Evolutionary conservation across 2,888 invertebrate genomes (phyloP).

Genomic region (Hanleya hanleyi): DNA sequence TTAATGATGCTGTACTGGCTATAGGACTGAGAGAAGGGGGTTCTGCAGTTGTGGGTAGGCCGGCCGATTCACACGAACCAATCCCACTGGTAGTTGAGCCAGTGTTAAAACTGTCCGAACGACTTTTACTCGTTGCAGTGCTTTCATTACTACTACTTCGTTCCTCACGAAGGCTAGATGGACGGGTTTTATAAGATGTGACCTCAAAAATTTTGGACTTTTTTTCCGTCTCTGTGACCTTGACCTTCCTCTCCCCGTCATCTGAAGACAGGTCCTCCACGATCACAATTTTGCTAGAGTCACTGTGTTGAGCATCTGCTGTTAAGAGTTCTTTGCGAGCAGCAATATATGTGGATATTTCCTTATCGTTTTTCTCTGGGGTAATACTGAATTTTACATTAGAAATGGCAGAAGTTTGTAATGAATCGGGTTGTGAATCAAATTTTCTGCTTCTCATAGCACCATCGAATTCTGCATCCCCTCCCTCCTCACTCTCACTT

Average conservation of each 20-base stretch:
- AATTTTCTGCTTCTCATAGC: neutral
- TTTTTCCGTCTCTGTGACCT: neutral
- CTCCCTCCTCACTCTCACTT: neutral
- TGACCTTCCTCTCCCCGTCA: neutral
- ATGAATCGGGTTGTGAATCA: neutral
- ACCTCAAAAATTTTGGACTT: neutral
- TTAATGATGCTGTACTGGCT: slow-evolving; percentile 82
- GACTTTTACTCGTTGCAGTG: slow-evolving; percentile 73
- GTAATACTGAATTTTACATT: neutral
- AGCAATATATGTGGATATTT: neutral
- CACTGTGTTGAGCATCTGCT: neutral
- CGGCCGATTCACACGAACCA: slow-evolving; percentile 84
- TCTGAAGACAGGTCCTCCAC: neutral
- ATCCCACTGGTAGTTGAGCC: slow-evolving; percentile 86
- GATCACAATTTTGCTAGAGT: neutral
- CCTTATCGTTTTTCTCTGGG: neutral
- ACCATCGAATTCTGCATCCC: neutral
- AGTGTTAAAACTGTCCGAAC: slow-evolving; percentile 77
- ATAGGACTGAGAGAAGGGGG: slow-evolving; percentile 84
- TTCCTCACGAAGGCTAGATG: slow-evolving; percentile 18
- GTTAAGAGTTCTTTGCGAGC: too few species aligned
- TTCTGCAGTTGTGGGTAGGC: slow-evolving; percentile 39
- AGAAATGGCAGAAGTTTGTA: neutral
- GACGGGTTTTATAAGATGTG: neutral
- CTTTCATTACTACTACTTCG: slow-evolving; percentile 63